phyloP scores from a whole-genome alignment of 2,797 vertebrate genomes.

The Liparis tanakae region DNA sequence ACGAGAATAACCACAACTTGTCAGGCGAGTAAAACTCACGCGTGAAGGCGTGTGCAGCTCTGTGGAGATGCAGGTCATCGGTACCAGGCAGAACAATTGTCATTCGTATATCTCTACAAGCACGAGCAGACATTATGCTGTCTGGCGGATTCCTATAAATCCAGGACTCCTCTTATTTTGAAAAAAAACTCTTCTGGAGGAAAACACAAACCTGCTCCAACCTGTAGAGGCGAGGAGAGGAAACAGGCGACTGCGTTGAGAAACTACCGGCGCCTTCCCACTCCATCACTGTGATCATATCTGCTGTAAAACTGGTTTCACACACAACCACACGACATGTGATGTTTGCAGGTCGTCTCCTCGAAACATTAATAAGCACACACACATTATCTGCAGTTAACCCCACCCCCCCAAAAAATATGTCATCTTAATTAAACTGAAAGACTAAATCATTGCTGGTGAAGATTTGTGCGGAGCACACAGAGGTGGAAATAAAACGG shows the following conservation, averaged over 20 bases:
- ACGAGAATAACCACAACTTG: too few relatives aligned
- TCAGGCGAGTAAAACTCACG: too few relatives aligned
- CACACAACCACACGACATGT: background rate
- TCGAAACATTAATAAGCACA: background rate
- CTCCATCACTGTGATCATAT: background rate
- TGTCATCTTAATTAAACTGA: slow-evolving; percentile 22
- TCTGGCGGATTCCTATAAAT: background rate
- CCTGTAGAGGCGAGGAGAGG: too few relatives aligned
- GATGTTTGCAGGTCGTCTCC: background rate
- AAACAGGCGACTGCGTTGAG: too few relatives aligned
- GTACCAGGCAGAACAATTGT: background rate
- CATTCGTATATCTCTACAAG: too few relatives aligned
- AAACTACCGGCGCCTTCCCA: background rate
- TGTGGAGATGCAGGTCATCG: background rate
- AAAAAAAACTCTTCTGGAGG: background rate
- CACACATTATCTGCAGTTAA: background rate
- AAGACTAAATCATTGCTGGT: slow-evolving; percentile 7
- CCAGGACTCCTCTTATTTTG: background rate
- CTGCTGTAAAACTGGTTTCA: background rate
- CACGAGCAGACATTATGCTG: background rate
- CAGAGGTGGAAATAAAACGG: slow-evolving; percentile 4
- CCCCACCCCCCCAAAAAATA: background rate
- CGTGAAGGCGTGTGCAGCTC: background rate
- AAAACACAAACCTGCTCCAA: background rate
- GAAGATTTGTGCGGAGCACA: slow-evolving; percentile 4